A percentile compares a stretch with the other conserved stretches of the same genome.
Evolutionary conservation across 2,888 invertebrate genomes (phyloP).

Genomic region (Argyresthia albistria): DNA sequence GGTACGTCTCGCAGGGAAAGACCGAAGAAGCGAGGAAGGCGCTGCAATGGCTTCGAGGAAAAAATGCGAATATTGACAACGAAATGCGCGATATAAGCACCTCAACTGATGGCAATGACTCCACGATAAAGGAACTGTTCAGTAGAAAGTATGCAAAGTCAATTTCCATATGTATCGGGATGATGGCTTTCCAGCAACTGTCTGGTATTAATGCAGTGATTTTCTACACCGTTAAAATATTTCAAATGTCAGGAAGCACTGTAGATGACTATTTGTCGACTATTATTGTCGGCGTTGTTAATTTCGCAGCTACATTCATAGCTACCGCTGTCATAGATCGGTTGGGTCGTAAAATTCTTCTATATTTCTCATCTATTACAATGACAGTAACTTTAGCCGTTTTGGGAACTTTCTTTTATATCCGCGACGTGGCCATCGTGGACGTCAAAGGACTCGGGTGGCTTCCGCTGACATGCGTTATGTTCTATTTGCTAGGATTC

Average conservation of each 20-base stretch:
- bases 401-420: slow-evolving; percentile 86
- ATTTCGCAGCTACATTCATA: slow-evolving; percentile 90
- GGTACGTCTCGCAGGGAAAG: slow-evolving; percentile 86
- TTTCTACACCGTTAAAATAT: slow-evolving; percentile 93
- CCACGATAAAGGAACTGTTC: slow-evolving; percentile 77
- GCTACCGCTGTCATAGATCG: slow-evolving; percentile 90
- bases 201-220: slow-evolving; percentile 97
- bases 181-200: slow-evolving; percentile 97
- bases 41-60: slow-evolving; percentile 87
- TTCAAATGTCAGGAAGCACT: slow-evolving; percentile 86
- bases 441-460: slow-evolving; percentile 77
- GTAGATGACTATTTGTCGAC: slow-evolving; percentile 85
- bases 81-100: slow-evolving; percentile 84
- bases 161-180: slow-evolving; percentile 83
- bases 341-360: slow-evolving; percentile 88
- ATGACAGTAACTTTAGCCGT: slow-evolving; percentile 83
- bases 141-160: slow-evolving; percentile 82
- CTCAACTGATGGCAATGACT: slow-evolving; percentile 75
- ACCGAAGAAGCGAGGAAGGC: slow-evolving; percentile 84
- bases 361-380: slow-evolving; percentile 85
- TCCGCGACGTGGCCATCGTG: slow-evolving; percentile 47
- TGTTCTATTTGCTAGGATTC: slow-evolving; percentile 89
- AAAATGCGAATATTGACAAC: slow-evolving; percentile 81
- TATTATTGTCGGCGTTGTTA: slow-evolving; percentile 91
- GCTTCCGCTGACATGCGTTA: slow-evolving; percentile 85